Conservation (phyloP, 2,888 invertebrate genomes). For the Cybosia mesomella region DNA sequence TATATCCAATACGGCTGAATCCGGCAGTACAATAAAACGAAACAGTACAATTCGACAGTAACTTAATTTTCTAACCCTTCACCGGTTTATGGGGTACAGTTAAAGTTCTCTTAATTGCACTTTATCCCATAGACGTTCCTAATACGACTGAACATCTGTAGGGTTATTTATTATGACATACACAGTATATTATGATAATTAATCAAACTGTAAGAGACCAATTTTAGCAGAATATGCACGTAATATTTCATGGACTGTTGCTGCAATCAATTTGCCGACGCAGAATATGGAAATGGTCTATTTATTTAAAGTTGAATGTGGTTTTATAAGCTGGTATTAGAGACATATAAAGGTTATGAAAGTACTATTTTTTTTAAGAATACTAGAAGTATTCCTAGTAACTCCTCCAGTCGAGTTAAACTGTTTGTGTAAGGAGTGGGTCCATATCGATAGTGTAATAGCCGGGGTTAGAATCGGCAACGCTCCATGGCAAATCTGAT, state of each 20-base stretch:
- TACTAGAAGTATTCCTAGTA: no score
- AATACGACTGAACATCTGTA: slow-evolving; percentile 11
- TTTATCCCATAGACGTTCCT: slow-evolving; percentile 10
- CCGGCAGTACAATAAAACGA: slow-evolving; percentile 35
- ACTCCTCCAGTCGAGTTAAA: no score
- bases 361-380: no score
- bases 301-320: not conserved
- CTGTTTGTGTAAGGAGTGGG: no score
- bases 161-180: slow-evolving; percentile 17
- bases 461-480: no score
- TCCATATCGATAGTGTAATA: no score
- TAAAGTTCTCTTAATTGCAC: slow-evolving; percentile 54
- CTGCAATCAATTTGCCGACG: not conserved
- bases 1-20: slow-evolving; percentile 25
- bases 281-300: not conserved
- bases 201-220: slow-evolving; percentile 6
- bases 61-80: slow-evolving; percentile 60
- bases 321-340: not conserved
- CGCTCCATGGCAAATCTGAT: no score
- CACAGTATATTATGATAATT: slow-evolving; percentile 8
- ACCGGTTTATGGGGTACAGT: slow-evolving; percentile 48
- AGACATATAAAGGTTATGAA: not conserved
- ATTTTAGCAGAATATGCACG: slow-evolving; percentile 3
- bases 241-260: slow-evolving; percentile 12
- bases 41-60: slow-evolving; percentile 49